phyloP scores from a whole-genome alignment of 2,113 vertebrate species.

The Columba janthina region DNA sequence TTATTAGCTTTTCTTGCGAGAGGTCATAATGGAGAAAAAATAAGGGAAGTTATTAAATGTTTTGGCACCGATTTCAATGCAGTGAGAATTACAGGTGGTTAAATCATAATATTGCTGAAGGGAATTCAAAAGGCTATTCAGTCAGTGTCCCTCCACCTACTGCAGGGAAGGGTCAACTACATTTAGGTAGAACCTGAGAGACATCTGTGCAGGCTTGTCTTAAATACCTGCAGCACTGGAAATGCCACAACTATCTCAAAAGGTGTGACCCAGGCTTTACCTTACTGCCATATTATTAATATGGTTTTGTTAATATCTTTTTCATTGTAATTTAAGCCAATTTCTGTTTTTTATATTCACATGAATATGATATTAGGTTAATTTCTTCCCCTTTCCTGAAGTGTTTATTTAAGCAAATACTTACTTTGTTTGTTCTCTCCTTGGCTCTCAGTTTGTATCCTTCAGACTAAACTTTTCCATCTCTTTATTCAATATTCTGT shows the following conservation, averaged over 20 bases:
- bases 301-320: neutral
- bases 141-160: neutral
- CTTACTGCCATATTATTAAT: neutral
- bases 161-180: neutral
- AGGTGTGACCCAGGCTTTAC: neutral
- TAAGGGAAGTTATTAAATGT: neutral
- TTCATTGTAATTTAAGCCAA: neutral
- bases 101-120: neutral
- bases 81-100: neutral
- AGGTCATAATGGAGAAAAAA: neutral
- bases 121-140: neutral
- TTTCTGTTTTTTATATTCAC: neutral
- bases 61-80: neutral
- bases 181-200: neutral
- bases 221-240: neutral
- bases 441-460: neutral
- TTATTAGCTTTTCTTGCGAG: conserved; percentile 42
- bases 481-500: neutral
- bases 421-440: neutral
- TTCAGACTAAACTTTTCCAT: neutral
- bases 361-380: neutral
- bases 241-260: neutral
- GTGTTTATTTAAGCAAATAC: neutral
- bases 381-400: neutral
- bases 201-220: neutral